These are phyloP conservation scores for Prietella phreatophila DNA, from an alignment of 2,113 vertebrate genomes.

Conservation along the genomic window DNA sequence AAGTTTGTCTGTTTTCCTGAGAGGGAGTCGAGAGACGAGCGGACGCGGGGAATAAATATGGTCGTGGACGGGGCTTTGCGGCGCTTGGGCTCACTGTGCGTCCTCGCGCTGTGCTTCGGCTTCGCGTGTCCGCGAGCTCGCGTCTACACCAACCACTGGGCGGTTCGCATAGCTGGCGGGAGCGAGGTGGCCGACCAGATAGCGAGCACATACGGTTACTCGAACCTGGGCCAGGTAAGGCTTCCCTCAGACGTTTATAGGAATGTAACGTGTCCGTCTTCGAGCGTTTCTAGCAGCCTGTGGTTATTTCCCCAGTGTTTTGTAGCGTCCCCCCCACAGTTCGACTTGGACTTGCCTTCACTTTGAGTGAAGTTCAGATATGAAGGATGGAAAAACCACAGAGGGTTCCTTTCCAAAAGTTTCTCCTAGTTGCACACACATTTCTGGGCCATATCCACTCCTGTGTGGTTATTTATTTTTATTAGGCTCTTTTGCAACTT, in stretches of 20 bases:
- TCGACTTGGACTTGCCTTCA: not conserved
- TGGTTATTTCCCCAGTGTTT: not conserved
- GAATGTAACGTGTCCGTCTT: not conserved
- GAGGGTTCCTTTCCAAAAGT: slow-evolving; percentile 11
- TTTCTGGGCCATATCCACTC: not conserved
- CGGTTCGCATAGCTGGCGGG: slow-evolving; percentile 89
- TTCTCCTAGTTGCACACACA: slow-evolving; percentile 31
- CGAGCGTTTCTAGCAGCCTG: not conserved
- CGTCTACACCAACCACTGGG: slow-evolving; percentile 99
- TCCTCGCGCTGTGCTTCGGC: slow-evolving; percentile 81
- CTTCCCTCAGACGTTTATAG: not conserved
- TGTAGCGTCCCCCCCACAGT: not conserved
- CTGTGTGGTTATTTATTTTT: not conserved
- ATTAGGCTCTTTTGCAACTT: not conserved
- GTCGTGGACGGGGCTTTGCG: slow-evolving; percentile 75
- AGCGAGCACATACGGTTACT: slow-evolving; percentile 92
- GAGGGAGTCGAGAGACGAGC: slow-evolving; percentile 53
- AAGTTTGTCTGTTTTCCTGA: slow-evolving; percentile 76
- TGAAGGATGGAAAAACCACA: slow-evolving; percentile 37
- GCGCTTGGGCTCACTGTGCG: slow-evolving; percentile 75
- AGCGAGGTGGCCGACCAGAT: slow-evolving; percentile 85
- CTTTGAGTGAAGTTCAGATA: slow-evolving; percentile 47
- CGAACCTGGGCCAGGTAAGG: slow-evolving; percentile 95
- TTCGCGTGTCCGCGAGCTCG: slow-evolving; percentile 84
- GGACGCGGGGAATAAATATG: slow-evolving; percentile 75